These are phyloP conservation scores for Actinia equina DNA, from an alignment of 64 coral and sea anemone species.

Conservation along the genomic window DNA sequence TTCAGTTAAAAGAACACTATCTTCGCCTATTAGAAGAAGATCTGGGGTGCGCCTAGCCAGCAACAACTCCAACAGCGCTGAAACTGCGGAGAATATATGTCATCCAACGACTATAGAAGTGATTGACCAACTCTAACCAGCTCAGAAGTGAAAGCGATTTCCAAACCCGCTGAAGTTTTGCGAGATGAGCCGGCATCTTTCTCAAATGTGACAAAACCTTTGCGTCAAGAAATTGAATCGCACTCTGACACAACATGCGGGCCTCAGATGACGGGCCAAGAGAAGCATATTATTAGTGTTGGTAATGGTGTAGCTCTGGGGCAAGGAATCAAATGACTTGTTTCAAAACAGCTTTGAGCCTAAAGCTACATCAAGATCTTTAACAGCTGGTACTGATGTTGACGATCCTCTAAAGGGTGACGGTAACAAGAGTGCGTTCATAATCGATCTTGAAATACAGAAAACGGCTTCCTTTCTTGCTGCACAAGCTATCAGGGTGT, in stretches of 20 bases:
- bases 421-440: too few species aligned
- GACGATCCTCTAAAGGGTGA: too few species aligned
- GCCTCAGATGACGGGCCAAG: neutral
- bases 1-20: neutral
- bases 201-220: neutral
- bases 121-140: neutral
- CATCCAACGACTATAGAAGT: neutral
- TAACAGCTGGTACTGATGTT: too few species aligned
- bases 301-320: too few species aligned
- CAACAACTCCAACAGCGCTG: neutral
- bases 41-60: neutral
- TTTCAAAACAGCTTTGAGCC: too few species aligned
- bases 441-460: neutral
- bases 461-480: too few species aligned
- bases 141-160: neutral
- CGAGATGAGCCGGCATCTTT: neutral
- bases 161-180: neutral
- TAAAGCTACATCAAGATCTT: too few species aligned
- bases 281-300: too few species aligned
- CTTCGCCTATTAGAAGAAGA: neutral
- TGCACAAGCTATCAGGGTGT: too few species aligned
- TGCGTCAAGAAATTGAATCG: too few species aligned
- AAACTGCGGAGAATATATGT: neutral
- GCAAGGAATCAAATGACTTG: too few species aligned
- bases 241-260: neutral